Conservation (phyloP, 2,888 invertebrate genomes). For the Dorcus hopei region DNA sequence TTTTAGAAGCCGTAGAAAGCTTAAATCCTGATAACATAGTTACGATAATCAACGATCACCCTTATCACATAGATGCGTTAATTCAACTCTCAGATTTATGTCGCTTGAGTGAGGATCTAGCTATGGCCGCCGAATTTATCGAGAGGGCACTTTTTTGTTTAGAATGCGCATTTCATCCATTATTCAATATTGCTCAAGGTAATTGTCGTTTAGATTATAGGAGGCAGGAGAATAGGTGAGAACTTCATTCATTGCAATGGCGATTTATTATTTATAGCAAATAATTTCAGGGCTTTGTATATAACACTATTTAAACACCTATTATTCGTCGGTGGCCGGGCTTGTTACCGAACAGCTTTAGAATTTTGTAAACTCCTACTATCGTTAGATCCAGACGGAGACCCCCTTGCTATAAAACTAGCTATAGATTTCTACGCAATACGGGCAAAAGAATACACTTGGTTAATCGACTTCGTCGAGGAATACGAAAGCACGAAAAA, state of each 20-base stretch:
- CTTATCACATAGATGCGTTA: conserved; percentile 77
- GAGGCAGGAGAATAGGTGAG: conserved; percentile 74
- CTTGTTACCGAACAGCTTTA: conserved; percentile 82
- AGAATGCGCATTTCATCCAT: conserved; percentile 76
- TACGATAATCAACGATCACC: conserved; percentile 68
- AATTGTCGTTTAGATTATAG: conserved; percentile 74
- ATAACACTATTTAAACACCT: conserved; percentile 80
- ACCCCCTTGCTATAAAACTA: conserved; percentile 74
- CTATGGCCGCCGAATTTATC: conserved; percentile 74
- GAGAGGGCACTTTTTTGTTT: conserved; percentile 74
- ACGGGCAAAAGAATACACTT: conserved; percentile 68
- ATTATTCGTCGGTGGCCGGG: conserved; percentile 71
- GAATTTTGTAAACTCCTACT: conserved; percentile 83
- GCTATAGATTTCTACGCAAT: conserved; percentile 82
- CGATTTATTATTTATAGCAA: neutral
- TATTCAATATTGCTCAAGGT: conserved; percentile 73
- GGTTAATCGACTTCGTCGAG: conserved; percentile 54
- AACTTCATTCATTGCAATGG: neutral
- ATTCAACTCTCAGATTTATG: conserved; percentile 80
- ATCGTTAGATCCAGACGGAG: conserved; percentile 69
- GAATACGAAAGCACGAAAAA: conserved; percentile 64
- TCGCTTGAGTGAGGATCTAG: conserved; percentile 73
- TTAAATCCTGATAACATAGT: conserved; percentile 76
- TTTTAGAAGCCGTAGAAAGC: conserved; percentile 75
- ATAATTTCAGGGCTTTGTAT: conserved; percentile 63